These are phyloP conservation scores for Hirtodrosophila trivittata DNA, from an alignment of 2,888 invertebrate species.

Conservation along the genomic window DNA sequence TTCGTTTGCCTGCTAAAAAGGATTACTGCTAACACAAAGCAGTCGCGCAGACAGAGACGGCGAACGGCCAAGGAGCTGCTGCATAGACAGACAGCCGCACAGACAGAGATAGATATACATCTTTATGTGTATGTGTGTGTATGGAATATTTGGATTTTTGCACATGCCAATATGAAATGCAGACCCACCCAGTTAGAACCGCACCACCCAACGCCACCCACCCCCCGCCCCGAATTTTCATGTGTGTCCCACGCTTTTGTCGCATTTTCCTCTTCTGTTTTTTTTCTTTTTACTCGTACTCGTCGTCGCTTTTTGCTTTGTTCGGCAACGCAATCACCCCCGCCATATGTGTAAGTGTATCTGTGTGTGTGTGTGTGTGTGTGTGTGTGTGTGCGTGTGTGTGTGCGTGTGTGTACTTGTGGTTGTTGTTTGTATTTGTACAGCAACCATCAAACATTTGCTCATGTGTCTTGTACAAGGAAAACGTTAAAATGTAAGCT, in stretches of 20 bases:
- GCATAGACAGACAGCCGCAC: conserved; percentile 9
- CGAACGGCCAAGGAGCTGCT: conserved; percentile 17
- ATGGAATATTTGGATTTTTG: conserved; percentile 76
- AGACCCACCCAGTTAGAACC: conserved; percentile 47
- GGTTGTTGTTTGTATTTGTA: conserved; percentile 77
- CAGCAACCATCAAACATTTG: conserved; percentile 81
- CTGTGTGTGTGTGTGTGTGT: conserved; percentile 4
- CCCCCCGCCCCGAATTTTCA: conserved; percentile 45
- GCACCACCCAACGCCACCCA: conserved; percentile 4
- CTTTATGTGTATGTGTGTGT: conserved; percentile 29
- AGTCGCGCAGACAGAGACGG: conserved; percentile 53
- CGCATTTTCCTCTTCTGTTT: conserved; percentile 53
- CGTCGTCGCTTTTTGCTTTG: conserved; percentile 61
- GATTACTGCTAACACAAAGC: conserved; percentile 75
- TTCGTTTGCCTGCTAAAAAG: conserved; percentile 69
- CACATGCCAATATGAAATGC: conserved; percentile 75
- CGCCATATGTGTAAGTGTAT: conserved; percentile 37
- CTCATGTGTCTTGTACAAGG: conserved; percentile 58
- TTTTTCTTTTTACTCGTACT: conserved; percentile 17
- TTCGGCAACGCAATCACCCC: conserved; percentile 71
- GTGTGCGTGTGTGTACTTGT: conserved; percentile 39
- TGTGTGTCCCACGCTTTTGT: conserved; percentile 69
- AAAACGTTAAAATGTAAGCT: conserved; percentile 55
- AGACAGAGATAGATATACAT: conserved; percentile 19
- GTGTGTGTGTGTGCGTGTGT: conserved; percentile 6